phyloP scores from a whole-genome alignment of 2,888 invertebrate genomes.

The Coremacera marginata region DNA sequence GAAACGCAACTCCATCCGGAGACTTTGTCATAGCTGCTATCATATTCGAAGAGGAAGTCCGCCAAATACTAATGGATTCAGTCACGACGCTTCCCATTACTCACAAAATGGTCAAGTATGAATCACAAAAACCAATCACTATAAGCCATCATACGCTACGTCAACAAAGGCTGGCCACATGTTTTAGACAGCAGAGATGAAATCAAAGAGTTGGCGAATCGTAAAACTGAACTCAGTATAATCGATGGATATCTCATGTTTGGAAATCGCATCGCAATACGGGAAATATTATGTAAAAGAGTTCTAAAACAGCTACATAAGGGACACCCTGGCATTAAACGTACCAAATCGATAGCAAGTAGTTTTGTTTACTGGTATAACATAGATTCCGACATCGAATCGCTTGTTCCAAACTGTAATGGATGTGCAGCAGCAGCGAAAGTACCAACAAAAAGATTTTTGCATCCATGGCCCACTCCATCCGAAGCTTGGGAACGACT shows the following conservation, averaged over 20 bases:
- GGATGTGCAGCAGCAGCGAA: background rate
- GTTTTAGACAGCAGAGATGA: constrained; percentile 11
- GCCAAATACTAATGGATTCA: constrained; percentile 27
- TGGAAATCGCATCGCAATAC: background rate
- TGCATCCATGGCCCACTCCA: background rate
- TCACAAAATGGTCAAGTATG: constrained; percentile 32
- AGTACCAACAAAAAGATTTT: background rate
- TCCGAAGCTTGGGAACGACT: background rate
- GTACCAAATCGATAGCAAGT: background rate
- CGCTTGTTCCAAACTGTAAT: background rate
- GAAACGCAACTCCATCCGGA: constrained; percentile 26
- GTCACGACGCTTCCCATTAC: constrained; percentile 30
- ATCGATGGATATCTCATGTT: background rate
- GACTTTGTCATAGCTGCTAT: constrained; percentile 43
- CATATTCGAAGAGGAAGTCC: constrained; percentile 33
- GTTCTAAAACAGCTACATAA: background rate
- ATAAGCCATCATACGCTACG: background rate
- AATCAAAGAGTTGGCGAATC: background rate
- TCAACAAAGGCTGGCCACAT: constrained; percentile 1
- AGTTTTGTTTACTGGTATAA: background rate
- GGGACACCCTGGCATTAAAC: background rate
- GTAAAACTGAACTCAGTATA: background rate
- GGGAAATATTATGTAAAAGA: background rate
- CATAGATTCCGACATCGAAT: background rate
- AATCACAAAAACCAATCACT: background rate